A percentile compares a stretch with the other conserved stretches of the same genome.
phyloP scores from a whole-genome alignment of 2,888 invertebrate genomes.

The Folsomia candida region DNA sequence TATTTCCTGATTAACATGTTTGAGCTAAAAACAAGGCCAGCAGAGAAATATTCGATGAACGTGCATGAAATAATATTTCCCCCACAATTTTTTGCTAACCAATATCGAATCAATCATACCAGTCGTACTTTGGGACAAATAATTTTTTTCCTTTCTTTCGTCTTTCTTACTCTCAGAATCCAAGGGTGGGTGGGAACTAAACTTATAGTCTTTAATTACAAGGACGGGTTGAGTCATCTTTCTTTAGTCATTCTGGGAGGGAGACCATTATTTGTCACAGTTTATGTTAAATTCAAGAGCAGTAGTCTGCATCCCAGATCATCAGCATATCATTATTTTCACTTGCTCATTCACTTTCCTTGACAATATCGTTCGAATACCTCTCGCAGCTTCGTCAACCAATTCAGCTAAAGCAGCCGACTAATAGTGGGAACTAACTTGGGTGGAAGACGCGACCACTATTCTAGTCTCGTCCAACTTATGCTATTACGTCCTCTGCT shows the following conservation, averaged over 20 bases:
- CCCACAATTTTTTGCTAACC: too few relatives aligned
- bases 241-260: neutral
- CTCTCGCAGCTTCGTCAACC: too few relatives aligned
- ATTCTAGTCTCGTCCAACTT: neutral
- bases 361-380: neutral
- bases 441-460: neutral
- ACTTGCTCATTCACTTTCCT: neutral
- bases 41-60: too few relatives aligned
- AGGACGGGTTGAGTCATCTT: conserved; percentile 31
- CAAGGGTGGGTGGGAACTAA: too few relatives aligned
- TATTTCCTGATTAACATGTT: neutral
- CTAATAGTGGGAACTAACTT: neutral
- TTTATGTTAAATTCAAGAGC: neutral
- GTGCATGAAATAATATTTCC: too few relatives aligned
- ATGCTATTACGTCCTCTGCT: too few relatives aligned
- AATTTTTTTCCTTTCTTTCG: too few relatives aligned
- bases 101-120: too few relatives aligned
- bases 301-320: neutral
- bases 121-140: too few relatives aligned
- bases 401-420: neutral
- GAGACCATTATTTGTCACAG: neutral
- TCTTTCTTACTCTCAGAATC: too few relatives aligned
- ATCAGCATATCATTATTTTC: conserved; percentile 1
- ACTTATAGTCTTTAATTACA: conserved; percentile 20
- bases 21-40: too few relatives aligned